Evolutionary conservation across 2,797 vertebrate genomes (phyloP).

Genomic region (Pangasius larnaudii): DNA sequence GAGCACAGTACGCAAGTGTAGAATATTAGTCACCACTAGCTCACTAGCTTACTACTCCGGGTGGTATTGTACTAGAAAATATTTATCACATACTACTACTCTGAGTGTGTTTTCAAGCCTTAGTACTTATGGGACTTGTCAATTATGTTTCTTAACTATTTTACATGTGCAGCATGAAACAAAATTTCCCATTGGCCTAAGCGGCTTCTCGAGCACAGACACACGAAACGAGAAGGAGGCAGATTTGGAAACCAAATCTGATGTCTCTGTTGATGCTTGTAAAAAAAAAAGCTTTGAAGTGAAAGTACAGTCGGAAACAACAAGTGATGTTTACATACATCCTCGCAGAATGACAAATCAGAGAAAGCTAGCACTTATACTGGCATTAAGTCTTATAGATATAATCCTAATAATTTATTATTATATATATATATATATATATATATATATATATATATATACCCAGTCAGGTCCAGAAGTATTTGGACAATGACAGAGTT

Average conservation of each 20-base stretch:
- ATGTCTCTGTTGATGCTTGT: background rate
- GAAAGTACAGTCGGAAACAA: background rate
- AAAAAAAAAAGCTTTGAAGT: conserved; percentile 3
- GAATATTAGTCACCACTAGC: background rate
- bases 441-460: too few relatives aligned
- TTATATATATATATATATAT: too few relatives aligned
- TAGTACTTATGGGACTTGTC: too few relatives aligned
- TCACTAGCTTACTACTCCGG: background rate
- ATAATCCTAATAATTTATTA: background rate
- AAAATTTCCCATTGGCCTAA: background rate
- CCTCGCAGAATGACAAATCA: too few relatives aligned
- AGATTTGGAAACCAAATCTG: conserved; percentile 10
- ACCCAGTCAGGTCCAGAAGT: too few relatives aligned
- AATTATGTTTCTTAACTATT: background rate
- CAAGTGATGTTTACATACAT: background rate
- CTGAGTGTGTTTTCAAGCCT: background rate
- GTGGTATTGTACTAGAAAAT: background rate
- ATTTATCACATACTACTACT: background rate
- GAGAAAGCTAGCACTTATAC: background rate
- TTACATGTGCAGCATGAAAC: background rate
- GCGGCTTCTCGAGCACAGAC: background rate
- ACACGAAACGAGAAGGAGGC: background rate
- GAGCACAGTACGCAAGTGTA: background rate
- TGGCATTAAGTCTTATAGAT: too few relatives aligned
- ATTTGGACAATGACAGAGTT: too few relatives aligned